These are phyloP conservation scores for Agelastica alni DNA, from an alignment of 2,888 invertebrate species.

Conservation along the genomic window DNA sequence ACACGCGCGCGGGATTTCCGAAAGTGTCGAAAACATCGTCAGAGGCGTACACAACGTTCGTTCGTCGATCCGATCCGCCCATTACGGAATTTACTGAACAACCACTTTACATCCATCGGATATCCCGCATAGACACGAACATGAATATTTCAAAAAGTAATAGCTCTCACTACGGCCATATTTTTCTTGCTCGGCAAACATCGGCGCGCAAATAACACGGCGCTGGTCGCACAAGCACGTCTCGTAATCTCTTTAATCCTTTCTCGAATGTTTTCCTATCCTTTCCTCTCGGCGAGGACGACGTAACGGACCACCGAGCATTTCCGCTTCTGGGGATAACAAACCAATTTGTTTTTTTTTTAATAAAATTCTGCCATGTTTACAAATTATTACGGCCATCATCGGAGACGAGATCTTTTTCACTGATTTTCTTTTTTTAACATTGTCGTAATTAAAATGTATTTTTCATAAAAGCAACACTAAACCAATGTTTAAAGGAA, in stretches of 20 bases:
- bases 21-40: constrained; percentile 30
- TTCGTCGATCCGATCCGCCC: constrained; percentile 35
- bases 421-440: too few species aligned
- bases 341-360: constrained; percentile 14
- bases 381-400: constrained; percentile 4
- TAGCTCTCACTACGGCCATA: constrained; percentile 44
- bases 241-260: constrained; percentile 35
- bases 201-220: constrained; percentile 33
- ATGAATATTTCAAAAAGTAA: constrained; percentile 53
- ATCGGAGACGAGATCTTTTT: not conserved
- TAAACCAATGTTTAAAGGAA: too few species aligned
- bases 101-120: constrained; percentile 51
- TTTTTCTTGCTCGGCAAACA: constrained; percentile 47
- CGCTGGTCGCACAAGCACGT: constrained; percentile 31
- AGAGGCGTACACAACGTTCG: constrained; percentile 28
- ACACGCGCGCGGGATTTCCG: constrained; percentile 34
- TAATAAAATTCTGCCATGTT: not conserved
- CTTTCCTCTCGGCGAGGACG: constrained; percentile 9
- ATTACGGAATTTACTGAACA: constrained; percentile 46
- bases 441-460: not conserved
- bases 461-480: not conserved
- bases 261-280: constrained; percentile 33
- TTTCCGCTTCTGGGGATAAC: constrained; percentile 11
- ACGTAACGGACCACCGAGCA: constrained; percentile 8
- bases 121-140: constrained; percentile 50